Evolutionary conservation across 1,140 invertebrate genomes (phyloP), one percentile per base, ranked within the genome.

Genomic region (Tetragnatha versicolor): DNA sequence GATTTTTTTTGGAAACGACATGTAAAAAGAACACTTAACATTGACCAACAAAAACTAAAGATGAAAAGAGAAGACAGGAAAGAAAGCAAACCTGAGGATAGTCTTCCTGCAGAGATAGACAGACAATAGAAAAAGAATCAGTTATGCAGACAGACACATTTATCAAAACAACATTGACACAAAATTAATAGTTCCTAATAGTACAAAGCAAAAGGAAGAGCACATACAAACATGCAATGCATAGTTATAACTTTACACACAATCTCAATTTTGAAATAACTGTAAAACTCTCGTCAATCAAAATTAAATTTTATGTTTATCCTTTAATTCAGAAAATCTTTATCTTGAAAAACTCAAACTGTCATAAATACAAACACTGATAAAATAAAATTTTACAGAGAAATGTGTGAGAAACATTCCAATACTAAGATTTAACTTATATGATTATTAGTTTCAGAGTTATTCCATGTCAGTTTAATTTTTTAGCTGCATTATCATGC

Each of bases 61-160:
- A 60, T 75, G 33, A 53, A 76, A 51, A 33, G 53, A 51, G 45
- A 25, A 69, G 53, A 72, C 47, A 33, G 47, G 39, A 73, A 49
- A 53, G 31, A 53, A 42, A 79, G 58, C 78, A 22, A 72, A 79
- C 78, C 78, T 79, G 78, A 45, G 58, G 68, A 63, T 79, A 65
- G 42, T 72, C 78, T 73, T 79, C 78, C 78, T 79, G 68, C 33
- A 69, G 14, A 70, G 53, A 47, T n/a, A 37, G 77, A 47, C 47
- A 47, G 39, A n/a, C 45, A 79, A 79, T 66, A n/a, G 17, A 45
- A 66, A 63, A 17, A 77, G 29, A 66, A 58, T 31, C 12, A 77
- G 31, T 45, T 60, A 22, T 60, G 31, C 27, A 72, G 5, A 39
- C 12, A 72, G 68, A 72, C n/a, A n/a, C n/a, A n/a, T n/a, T n/a